Evolutionary conservation across 2,797 vertebrate species (phyloP).

Genomic region (Xiphophorus birchmanni): DNA sequence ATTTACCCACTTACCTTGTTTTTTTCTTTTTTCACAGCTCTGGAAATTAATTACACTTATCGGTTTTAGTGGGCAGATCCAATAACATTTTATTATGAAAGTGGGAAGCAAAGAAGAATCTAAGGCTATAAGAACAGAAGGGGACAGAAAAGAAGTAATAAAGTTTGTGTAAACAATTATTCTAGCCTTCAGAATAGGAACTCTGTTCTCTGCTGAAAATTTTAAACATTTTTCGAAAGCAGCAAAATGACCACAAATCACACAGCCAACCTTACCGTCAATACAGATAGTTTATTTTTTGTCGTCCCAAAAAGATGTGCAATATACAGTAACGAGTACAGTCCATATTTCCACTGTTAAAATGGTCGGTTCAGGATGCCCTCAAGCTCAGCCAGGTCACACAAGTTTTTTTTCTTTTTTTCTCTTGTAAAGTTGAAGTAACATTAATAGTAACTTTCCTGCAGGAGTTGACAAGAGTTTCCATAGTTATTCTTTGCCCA

Average conservation of each 20-base stretch:
- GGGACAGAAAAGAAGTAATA: not conserved
- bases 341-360: not conserved
- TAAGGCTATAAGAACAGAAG: not conserved
- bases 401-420: not conserved
- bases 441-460: not conserved
- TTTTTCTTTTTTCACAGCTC: not conserved
- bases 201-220: not conserved
- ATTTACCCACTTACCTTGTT: too few species aligned
- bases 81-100: not conserved
- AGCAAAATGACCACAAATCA: not conserved
- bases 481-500: not conserved
- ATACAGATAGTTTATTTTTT: not conserved
- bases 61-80: not conserved
- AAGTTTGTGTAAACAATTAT: not conserved
- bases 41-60: not conserved
- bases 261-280: not conserved
- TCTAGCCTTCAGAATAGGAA: not conserved
- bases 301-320: not conserved
- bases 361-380: not conserved
- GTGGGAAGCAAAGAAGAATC: not conserved
- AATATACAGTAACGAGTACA: not conserved
- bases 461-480: not conserved
- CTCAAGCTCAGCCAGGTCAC: not conserved
- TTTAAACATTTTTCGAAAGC: not conserved
- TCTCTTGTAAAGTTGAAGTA: not conserved